Conservation (phyloP, 2,113 vertebrate species). For the Myotis brandtii region DNA sequence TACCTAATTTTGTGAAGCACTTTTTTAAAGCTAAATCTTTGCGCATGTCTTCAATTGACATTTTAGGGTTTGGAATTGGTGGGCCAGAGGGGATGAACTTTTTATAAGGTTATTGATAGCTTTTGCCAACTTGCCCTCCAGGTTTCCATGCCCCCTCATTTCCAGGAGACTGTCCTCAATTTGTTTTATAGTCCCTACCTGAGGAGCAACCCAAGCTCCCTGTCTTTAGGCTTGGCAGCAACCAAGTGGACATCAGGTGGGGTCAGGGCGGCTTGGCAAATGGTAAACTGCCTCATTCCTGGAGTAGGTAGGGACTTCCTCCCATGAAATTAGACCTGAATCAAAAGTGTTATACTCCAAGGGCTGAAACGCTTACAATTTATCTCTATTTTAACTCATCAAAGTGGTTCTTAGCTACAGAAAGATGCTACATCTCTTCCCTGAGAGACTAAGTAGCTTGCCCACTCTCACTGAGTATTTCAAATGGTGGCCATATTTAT, state of each 20-base stretch:
- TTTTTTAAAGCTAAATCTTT: neutral
- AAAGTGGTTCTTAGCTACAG: neutral
- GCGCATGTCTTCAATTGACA: neutral
- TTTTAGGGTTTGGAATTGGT: neutral
- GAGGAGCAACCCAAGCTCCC: neutral
- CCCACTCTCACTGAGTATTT: neutral
- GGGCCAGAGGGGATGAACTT: neutral
- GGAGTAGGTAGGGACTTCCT: neutral
- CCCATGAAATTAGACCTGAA: neutral
- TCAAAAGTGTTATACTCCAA: neutral
- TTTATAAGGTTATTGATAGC: conserved; percentile 4
- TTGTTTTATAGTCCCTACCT: neutral
- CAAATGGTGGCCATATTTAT: neutral
- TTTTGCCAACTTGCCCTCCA: neutral
- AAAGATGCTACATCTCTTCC: neutral
- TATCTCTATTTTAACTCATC: neutral
- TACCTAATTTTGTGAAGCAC: neutral
- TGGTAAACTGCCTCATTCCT: neutral
- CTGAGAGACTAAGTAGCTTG: neutral
- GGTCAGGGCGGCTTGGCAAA: neutral
- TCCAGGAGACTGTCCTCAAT: neutral
- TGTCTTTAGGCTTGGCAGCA: neutral
- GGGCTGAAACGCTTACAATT: neutral
- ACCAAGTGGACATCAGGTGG: neutral
- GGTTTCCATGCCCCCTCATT: neutral